phyloP scores from a whole-genome alignment of 2,113 vertebrate species.

The Arvicanthis niloticus region DNA sequence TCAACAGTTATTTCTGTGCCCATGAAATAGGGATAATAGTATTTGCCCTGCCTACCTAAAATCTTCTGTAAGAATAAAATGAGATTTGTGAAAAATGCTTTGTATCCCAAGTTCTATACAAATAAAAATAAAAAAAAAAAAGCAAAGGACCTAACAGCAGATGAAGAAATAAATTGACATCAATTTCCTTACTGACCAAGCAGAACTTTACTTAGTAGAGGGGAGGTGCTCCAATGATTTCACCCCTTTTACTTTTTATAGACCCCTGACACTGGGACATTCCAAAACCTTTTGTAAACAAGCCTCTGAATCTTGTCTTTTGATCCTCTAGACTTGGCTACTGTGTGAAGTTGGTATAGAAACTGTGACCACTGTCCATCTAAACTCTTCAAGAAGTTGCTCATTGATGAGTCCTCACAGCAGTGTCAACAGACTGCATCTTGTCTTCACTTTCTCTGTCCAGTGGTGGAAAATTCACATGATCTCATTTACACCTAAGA shows the following conservation, averaged over 20 bases:
- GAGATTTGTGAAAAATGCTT: not conserved
- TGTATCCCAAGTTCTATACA: constrained; percentile 34
- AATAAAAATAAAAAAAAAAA: constrained; percentile 10
- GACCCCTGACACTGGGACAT: not conserved
- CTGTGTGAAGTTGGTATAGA: not conserved
- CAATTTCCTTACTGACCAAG: constrained; percentile 19
- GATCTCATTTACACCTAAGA: not conserved
- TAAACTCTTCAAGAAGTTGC: not conserved
- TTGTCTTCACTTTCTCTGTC: constrained; percentile 4
- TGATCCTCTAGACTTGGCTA: not conserved
- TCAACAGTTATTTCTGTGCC: not conserved
- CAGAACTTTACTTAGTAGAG: constrained; percentile 51
- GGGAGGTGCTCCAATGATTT: not conserved
- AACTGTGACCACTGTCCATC: not conserved
- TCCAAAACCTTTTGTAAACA: not conserved
- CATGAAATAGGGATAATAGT: constrained; percentile 5
- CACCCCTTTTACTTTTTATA: not conserved
- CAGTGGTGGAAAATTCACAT: not conserved
- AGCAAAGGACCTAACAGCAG: constrained; percentile 18
- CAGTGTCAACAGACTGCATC: not conserved
- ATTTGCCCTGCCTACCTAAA: constrained; percentile 40
- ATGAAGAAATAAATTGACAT: constrained; percentile 25
- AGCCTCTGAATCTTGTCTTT: not conserved
- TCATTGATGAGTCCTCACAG: not conserved
- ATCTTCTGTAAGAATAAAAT: constrained; percentile 19